Conservation (phyloP, 2,797 vertebrate species). For the Acomys russatus region DNA sequence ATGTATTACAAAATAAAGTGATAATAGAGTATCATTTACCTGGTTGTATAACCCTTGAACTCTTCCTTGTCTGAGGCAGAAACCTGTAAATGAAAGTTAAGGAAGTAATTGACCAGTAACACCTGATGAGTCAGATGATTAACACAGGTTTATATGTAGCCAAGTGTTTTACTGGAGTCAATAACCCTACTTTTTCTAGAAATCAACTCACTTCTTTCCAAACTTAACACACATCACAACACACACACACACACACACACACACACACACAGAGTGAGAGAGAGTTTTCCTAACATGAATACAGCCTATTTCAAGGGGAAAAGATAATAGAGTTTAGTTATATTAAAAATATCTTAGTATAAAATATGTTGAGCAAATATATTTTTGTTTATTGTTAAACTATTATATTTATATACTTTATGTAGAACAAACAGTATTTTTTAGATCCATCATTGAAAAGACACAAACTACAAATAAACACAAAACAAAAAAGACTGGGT, state of each 20-base stretch:
- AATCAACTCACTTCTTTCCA: conserved; percentile 11
- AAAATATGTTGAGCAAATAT: not conserved
- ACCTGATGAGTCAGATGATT: not conserved
- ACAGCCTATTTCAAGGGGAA: not conserved
- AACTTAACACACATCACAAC: not conserved
- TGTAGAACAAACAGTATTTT: not conserved
- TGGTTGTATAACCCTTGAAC: not conserved
- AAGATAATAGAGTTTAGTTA: not conserved
- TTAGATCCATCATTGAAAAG: not conserved
- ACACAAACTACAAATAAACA: conserved; percentile 6
- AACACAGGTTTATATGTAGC: not conserved
- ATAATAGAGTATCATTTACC: not conserved
- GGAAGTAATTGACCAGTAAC: not conserved
- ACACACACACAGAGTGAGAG: not conserved
- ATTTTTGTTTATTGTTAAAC: not conserved
- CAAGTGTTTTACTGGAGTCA: not conserved
- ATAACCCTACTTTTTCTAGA: not conserved
- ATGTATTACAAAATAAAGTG: not conserved
- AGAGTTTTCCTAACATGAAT: not conserved
- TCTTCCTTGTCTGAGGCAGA: not conserved
- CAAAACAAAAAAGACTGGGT: not conserved
- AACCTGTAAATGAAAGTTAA: not conserved
- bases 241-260: not conserved
- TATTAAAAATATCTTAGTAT: not conserved
- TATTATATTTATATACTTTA: not conserved